Base-by-base conservation (phyloP, 1,140 invertebrate genomes). In the Protaetia brevitarsis region DNA sequence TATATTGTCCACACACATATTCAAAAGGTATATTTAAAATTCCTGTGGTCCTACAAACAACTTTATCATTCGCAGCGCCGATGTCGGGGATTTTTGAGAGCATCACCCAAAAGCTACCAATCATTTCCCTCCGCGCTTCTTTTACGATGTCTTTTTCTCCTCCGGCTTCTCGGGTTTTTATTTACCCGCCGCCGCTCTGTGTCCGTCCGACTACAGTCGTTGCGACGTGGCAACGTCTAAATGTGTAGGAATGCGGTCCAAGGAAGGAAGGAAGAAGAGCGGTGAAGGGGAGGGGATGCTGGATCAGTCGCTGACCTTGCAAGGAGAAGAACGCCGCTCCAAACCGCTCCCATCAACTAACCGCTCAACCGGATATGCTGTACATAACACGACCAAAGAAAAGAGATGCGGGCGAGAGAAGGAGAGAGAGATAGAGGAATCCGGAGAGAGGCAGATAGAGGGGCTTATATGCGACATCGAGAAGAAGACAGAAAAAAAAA, bases 291-390 rank as follows among this genome's bases (percentile, higher is more conserved):
- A 51, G 41, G 67, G 69, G 70, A 70, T 73, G 71, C 71, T 72
- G 72, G 74, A 75, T 74, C 72, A 75, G 74, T 75, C 74, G 74
- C 74, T 75, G 74, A 75, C 74, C 74, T 75, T 75, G 74, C 72
- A 72, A 75, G 73, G 71, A 75, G 69, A 72, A 68, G 67, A 69
- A 69, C 34, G 23, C 30, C 45, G 36, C 28, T 11, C 5, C 10
- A 7, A 23, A 51, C 11, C 57, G 57, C 29, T 59, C 57, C 57
- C 29, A 59, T 29, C 57, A 28, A 59, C 57, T 16, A 28, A 51
- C 41, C 41, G 41, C 57, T 29, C 57, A 59, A 59, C 57, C 57
- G 57, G 57, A 59, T 59, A 59, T 59, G 57, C 57, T 59, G 57
- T 59, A 59, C 57, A 59, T 59, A 29, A 13, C 26, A 28, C 26